Evolutionary conservation across 2,797 vertebrate species (phyloP).

Genomic region (Jordanella pulchra): DNA sequence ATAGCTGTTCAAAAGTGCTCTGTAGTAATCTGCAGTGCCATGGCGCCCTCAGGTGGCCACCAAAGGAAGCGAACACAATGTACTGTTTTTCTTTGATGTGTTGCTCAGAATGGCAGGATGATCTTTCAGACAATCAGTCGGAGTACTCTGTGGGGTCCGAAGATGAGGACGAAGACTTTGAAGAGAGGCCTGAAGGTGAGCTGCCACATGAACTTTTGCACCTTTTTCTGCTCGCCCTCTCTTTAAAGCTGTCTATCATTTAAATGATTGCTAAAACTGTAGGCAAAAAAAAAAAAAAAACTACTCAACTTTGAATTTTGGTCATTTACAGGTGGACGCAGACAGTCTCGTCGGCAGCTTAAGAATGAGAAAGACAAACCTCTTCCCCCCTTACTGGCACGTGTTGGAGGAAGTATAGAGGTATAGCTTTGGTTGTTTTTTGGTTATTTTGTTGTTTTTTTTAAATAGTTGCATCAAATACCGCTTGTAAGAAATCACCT

Average conservation of each 20-base stretch:
- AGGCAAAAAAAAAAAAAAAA: background rate
- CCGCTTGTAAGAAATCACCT: background rate
- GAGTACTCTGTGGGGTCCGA: conserved; percentile 98
- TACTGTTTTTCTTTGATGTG: conserved; percentile 80
- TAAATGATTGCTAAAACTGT: background rate
- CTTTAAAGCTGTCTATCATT: background rate
- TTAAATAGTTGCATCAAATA: background rate
- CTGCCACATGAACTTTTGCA: background rate
- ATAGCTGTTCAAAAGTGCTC: conserved; percentile 61
- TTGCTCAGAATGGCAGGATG: conserved; percentile 95
- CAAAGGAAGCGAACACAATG: conserved; percentile 74
- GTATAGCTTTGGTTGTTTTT: conserved; percentile 78
- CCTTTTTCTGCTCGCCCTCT: background rate
- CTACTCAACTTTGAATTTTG: background rate
- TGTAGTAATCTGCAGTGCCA: conserved; percentile 74
- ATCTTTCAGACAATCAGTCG: conserved; percentile 98
- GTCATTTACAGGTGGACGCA: conserved; percentile 85
- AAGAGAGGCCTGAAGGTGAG: conserved; percentile 93
- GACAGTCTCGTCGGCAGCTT: conserved; percentile 93
- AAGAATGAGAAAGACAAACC: conserved; percentile 96
- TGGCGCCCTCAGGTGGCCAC: conserved; percentile 73
- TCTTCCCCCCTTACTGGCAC: conserved; percentile 91
- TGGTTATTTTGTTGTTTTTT: too few relatives aligned
- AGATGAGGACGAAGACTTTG: conserved; percentile 99
- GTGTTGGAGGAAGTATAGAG: conserved; percentile 97